Conservation (phyloP, 2,797 vertebrate species). For the Microtus agrestis region DNA sequence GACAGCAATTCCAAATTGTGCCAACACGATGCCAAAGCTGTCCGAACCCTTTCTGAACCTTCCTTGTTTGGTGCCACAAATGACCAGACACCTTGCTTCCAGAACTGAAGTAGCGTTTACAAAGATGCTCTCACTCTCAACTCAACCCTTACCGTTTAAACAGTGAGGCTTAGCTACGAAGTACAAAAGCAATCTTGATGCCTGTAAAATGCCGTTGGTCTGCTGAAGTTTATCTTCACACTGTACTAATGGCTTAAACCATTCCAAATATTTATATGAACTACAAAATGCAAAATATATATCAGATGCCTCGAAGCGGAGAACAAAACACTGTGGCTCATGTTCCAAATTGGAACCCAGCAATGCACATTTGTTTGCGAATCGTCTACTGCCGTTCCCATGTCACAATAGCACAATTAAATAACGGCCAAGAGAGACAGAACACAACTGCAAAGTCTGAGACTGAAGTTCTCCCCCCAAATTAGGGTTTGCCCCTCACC, state of each 20-base stretch:
- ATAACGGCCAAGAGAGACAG: neutral
- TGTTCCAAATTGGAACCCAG: neutral
- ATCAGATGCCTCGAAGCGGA: neutral
- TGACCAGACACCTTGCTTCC: conserved; percentile 43
- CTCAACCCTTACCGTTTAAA: conserved; percentile 59
- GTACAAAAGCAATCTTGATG: conserved; percentile 40
- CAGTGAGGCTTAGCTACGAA: neutral
- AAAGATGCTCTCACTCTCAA: conserved; percentile 50
- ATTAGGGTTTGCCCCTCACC: neutral
- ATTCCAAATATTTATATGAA: conserved; percentile 50
- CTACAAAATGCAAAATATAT: neutral
- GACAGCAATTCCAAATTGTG: conserved; percentile 32
- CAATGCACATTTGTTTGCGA: neutral
- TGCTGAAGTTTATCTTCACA: neutral
- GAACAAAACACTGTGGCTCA: neutral
- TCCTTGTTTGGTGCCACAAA: conserved; percentile 62
- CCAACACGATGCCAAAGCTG: conserved; percentile 44
- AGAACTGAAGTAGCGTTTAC: conserved; percentile 45
- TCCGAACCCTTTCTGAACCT: conserved; percentile 62
- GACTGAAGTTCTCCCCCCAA: neutral
- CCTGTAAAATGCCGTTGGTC: neutral
- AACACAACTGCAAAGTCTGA: neutral
- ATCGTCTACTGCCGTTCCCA: neutral
- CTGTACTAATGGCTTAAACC: neutral
- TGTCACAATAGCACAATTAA: neutral